These are phyloP conservation scores for Macaria notata DNA, from an alignment of 2,888 invertebrate genomes.

Conservation along the genomic window DNA sequence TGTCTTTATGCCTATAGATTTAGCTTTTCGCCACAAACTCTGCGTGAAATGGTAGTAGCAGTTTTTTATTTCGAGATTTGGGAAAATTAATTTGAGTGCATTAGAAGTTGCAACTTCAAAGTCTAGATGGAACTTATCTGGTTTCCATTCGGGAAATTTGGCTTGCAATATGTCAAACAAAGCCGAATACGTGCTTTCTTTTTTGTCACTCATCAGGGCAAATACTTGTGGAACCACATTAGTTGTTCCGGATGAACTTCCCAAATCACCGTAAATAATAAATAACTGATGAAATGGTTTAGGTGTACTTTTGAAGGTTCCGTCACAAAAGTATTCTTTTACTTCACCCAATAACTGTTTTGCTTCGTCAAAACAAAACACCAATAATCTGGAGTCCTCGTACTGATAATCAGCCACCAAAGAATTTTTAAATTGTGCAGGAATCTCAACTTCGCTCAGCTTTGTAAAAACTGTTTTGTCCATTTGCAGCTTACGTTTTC, in stretches of 20 bases:
- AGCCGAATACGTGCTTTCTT: no score
- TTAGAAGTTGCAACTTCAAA: no score
- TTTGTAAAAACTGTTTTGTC: conserved; percentile 7
- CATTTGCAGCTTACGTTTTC: conserved; percentile 7
- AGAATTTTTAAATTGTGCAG: conserved; percentile 3
- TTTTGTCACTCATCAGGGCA: no score
- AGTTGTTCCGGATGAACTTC: no score
- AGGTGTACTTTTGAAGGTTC: background rate
- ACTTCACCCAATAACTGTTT: conserved; percentile 5
- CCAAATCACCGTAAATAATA: no score
- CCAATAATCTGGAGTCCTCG: conserved; percentile 5
- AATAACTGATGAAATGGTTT: conserved; percentile 9
- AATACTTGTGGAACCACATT: no score
- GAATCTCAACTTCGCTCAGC: conserved; percentile 5
- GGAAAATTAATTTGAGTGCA: no score
- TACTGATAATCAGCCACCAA: conserved; percentile 4
- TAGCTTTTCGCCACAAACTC: no score
- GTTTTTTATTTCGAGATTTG: no score
- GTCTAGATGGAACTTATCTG: no score
- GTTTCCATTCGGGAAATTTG: no score
- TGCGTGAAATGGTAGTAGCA: conserved; percentile 15
- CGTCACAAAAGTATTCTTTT: background rate
- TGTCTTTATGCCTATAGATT: conserved; percentile 11
- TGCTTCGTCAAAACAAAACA: conserved; percentile 8
- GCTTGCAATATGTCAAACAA: no score